Evolutionary conservation across 2,797 vertebrate species (phyloP), one percentile per base, ranked within the genome.

Genomic region (Clarias laeviceps): DNA sequence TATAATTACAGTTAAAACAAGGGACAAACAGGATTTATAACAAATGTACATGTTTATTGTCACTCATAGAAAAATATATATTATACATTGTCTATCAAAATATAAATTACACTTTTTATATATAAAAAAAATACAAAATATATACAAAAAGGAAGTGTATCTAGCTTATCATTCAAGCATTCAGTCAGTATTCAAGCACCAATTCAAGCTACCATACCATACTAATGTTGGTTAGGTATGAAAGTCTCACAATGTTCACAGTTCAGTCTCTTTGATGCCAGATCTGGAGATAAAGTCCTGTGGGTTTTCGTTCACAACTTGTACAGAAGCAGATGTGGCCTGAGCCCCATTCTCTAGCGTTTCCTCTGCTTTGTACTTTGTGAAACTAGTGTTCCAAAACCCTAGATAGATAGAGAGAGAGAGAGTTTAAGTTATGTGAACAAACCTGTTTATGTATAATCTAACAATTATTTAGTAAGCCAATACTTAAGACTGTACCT

Each of bases 251-350:
- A 57, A 45, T 56, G 27, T 74, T 81, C 83, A 89, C 57, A 96
- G 90, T 62, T 92, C 94, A 0, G 95, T 96, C 85, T 95, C 95
- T 90, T 93, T 95, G 22, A 94, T 79, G 20, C 80, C 50, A n/a
- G 27, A 9, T 69, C 40, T 85, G 72, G 64, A 78, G 57, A 73
- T 76, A 73, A 68, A 27, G 5, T 5, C 5, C 1, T 74, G 57
- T 83, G 85, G 85, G 80, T 79, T 83, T 79, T 84, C 86, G 62
- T 66, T 65, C 24, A 82, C 57, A 5, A 85, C 86, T 20, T 88
- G 74, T 45, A 77, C 27, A 73, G 61, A 64, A 65, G 32, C 34
- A 37, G 50, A 20, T 34, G 74, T 17, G 5, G 84, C 29, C 9
- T 34, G 65, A 50, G 74, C 12, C 3, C 84, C 89, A 50, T 73